Evolutionary conservation across 2,888 invertebrate species (phyloP).

Genomic region (Blastobasis adustella): DNA sequence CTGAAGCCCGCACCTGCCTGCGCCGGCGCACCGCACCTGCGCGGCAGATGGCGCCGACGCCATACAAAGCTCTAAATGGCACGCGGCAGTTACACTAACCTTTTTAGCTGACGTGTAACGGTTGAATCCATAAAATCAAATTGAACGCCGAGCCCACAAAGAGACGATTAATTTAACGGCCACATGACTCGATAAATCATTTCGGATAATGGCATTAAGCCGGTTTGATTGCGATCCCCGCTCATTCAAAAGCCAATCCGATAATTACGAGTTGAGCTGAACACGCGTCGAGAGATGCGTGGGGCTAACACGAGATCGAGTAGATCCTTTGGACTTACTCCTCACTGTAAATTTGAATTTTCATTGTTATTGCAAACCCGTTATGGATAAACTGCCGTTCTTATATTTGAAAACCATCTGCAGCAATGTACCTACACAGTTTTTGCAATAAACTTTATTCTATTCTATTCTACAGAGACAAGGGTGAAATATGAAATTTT

Average conservation of each 20-base stretch:
- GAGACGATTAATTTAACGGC: slow-evolving; percentile 5
- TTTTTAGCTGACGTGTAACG: slow-evolving; percentile 4
- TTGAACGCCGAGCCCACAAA: neutral
- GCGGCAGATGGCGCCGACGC: slow-evolving; percentile 47
- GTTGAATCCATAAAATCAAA: slow-evolving; percentile 2
- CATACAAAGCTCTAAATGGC: slow-evolving; percentile 14
- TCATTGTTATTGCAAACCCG: too few species aligned
- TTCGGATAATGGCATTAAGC: slow-evolving; percentile 19
- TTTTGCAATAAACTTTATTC: too few species aligned
- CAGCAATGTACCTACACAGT: too few species aligned
- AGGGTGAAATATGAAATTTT: too few species aligned
- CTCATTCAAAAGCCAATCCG: slow-evolving; percentile 7
- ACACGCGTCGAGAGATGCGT: neutral
- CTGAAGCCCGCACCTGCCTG: slow-evolving; percentile 20
- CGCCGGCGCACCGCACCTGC: slow-evolving; percentile 42
- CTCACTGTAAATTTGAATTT: too few species aligned
- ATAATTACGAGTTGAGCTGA: slow-evolving; percentile 1
- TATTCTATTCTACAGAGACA: too few species aligned
- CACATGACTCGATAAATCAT: slow-evolving; percentile 13
- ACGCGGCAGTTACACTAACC: slow-evolving; percentile 5
- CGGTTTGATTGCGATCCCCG: slow-evolving; percentile 13
- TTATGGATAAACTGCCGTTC: too few species aligned
- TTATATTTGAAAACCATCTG: too few species aligned
- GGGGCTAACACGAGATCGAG: neutral
- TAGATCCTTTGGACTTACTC: too few species aligned